A percentile compares a stretch with the other conserved stretches of the same genome.
phyloP scores from a whole-genome alignment of 2,113 vertebrate species.

The Bungarus multicinctus region DNA sequence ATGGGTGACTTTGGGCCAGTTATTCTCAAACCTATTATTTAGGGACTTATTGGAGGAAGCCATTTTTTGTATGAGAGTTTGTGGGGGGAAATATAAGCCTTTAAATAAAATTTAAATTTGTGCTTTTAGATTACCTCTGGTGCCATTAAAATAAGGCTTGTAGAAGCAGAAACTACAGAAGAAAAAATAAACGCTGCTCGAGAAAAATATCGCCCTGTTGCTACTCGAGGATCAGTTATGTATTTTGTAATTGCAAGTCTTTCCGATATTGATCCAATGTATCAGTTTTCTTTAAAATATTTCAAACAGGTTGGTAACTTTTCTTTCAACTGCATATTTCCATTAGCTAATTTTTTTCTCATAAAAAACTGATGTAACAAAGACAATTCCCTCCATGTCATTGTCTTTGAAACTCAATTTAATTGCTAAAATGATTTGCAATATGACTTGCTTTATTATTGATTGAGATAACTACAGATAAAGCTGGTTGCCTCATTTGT shows the following conservation, averaged over 20 bases:
- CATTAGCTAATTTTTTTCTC: neutral
- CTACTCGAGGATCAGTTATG: slow-evolving; percentile 73
- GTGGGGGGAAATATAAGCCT: neutral
- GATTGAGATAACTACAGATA: neutral
- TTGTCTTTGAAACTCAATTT: neutral
- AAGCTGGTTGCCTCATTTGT: neutral
- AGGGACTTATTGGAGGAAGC: neutral
- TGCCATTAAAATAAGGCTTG: slow-evolving; percentile 72
- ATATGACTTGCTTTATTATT: neutral
- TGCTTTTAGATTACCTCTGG: slow-evolving; percentile 72
- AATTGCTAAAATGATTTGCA: neutral
- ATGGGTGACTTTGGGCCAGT: neutral
- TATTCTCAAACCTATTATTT: neutral
- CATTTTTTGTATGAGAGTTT: neutral
- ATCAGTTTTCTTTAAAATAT: slow-evolving; percentile 85
- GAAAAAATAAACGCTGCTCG: slow-evolving; percentile 71
- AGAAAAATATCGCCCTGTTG: slow-evolving; percentile 76
- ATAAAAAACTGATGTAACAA: neutral
- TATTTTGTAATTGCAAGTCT: slow-evolving; percentile 80
- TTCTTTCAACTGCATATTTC: neutral
- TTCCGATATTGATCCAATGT: slow-evolving; percentile 82
- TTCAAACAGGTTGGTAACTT: slow-evolving; percentile 77
- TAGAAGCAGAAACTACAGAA: slow-evolving; percentile 77
- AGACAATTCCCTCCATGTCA: neutral
- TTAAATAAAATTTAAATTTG: neutral